Evolutionary conservation across 2,113 vertebrate genomes (phyloP), one percentile per base, ranked within the genome.

Genomic region (Muscicapa adusta): DNA sequence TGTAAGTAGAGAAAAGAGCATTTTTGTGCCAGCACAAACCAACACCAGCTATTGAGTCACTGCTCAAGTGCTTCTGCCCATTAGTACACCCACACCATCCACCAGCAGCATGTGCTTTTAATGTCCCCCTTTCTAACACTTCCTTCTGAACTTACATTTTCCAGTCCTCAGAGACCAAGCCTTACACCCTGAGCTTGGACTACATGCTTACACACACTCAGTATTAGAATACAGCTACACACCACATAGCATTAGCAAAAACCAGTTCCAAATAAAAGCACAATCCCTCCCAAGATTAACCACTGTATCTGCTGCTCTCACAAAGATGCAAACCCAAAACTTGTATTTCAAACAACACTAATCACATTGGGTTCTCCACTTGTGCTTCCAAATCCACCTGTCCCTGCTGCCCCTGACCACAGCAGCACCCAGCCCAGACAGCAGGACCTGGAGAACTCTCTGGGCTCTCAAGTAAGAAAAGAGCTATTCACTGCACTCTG

Each of bases 81-180:
- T 74, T 26, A 25, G 58, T 23, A 38, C 38, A 38, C 10, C 5
- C 17, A 2, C 38, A 53, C 3, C 38, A 43, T 7, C 34, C 56
- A n/a, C 12, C 8, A 26, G 62, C 36, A 90, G 26, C 45, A 63
- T 1, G 0, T 5, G 31, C 33, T 63, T 28, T n/a, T 19, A 0
- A 17, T 2, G 12, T 24, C 34, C 20, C 48, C 3, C 20, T 62
- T 51, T 71, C 38, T 18, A 42, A 40, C 7, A n/a, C 11, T 24
- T 29, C 13, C 51, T 22, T 45, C 5, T 20, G 8, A 25, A 48
- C 18, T 47, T 19, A 1, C 0, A 15, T 14, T 42, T 90, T 57
- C 20, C 50, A 65, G 45, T 29, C 33, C 50, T 47, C 48, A 31
- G 14, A 76, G 10, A 12, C 9, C 16, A 51, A 67, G 54, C 29